phyloP scores from a whole-genome alignment of 2,888 invertebrate species.

The Coelinius sp. region DNA sequence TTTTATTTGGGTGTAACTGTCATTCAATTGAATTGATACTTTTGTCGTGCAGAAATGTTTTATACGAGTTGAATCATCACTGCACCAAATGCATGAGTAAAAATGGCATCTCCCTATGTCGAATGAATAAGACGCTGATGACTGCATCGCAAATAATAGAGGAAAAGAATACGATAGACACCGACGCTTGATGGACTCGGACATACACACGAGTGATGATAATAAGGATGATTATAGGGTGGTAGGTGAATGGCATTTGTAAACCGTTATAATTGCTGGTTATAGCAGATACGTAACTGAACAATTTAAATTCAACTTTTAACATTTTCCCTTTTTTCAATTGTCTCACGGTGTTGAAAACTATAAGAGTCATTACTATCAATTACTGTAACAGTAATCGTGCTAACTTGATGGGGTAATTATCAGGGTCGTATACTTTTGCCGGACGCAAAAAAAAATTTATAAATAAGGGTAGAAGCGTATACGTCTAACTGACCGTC shows the following conservation, averaged over 20 bases:
- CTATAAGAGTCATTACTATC: no score
- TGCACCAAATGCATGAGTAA: constrained; percentile 9
- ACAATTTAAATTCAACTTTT: constrained; percentile 17
- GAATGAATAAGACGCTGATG: constrained; percentile 25
- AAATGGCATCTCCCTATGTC: not conserved
- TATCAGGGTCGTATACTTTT: not conserved
- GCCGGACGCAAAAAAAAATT: no score
- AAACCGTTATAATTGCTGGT: constrained; percentile 32
- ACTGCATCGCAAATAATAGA: constrained; percentile 37
- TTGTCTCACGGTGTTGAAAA: no score
- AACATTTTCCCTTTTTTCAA: not conserved
- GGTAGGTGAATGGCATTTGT: constrained; percentile 33
- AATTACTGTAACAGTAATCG: no score
- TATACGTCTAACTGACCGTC: not conserved
- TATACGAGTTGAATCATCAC: not conserved
- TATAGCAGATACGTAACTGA: constrained; percentile 24
- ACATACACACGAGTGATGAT: constrained; percentile 7
- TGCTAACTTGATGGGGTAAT: no score
- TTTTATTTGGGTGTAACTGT: constrained; percentile 1
- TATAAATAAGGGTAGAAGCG: no score
- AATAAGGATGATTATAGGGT: not conserved
- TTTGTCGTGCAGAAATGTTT: constrained; percentile 24
- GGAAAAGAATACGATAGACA: not conserved
- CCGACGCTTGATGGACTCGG: not conserved
- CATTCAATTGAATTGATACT: not conserved